A percentile compares a stretch with the other conserved stretches of the same genome.
Conservation (phyloP, 2,888 invertebrate species). For the Cheilosia urbana region DNA sequence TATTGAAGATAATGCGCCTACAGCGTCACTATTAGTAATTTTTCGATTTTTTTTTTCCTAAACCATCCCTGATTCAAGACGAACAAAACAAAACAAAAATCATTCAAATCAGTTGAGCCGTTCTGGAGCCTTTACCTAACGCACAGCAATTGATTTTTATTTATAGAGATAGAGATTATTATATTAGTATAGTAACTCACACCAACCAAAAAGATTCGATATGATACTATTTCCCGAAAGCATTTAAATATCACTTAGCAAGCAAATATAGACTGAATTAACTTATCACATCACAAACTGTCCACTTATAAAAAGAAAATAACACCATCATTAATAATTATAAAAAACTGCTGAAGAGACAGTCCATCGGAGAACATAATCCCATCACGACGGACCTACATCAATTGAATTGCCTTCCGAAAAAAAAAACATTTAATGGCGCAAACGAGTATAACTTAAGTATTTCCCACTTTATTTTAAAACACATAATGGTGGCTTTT, state of each 20-base stretch:
- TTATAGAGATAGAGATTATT: too few species aligned
- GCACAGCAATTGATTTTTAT: too few species aligned
- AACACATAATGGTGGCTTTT: constrained; percentile 26
- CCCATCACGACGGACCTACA: constrained; percentile 49
- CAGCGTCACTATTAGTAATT: too few species aligned
- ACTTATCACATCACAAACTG: constrained; percentile 30
- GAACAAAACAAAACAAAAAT: too few species aligned
- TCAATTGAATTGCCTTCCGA: constrained; percentile 45
- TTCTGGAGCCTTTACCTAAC: too few species aligned
- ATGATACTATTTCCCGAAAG: too few species aligned
- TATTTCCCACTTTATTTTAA: constrained; percentile 47
- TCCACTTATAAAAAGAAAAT: constrained; percentile 45
- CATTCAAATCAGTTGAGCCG: too few species aligned
- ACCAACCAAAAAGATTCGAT: too few species aligned
- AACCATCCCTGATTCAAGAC: too few species aligned
- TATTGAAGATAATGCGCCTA: too few species aligned
- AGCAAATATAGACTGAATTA: background rate
- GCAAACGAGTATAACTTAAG: constrained; percentile 56
- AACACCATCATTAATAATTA: constrained; percentile 51
- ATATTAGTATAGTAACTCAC: too few species aligned
- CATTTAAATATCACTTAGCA: background rate
- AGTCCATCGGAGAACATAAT: constrained; percentile 8
- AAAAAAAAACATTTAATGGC: constrained; percentile 53
- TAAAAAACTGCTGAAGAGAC: constrained; percentile 29
- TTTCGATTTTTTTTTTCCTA: too few species aligned